Evolutionary conservation across 2,113 vertebrate genomes (phyloP), one percentile per base, ranked within the genome.

Genomic region (Neodon shergylaensis): DNA sequence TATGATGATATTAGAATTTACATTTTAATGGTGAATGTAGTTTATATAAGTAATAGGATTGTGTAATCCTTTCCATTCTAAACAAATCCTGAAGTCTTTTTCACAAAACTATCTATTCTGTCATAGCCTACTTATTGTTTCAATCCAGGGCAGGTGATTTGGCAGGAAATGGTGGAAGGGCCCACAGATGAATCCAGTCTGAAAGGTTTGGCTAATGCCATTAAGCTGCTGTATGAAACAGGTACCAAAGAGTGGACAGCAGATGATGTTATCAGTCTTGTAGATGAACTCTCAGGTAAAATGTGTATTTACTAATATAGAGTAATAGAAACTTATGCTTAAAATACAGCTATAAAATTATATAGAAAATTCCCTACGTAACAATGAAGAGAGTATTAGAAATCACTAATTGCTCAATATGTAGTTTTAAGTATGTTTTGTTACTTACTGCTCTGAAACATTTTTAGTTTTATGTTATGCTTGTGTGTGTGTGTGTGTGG

Each of bases 251-350:
- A 98, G 54, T 99, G 99, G 99, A 99, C 98, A 79, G 97, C 98
- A 85, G 98, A 98, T 94, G 99, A 99, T 28, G 97, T 99, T 65
- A 98, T 99, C 96, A 98, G 99, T 74, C 98, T 99, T 63, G 93
- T 99, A 94, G 99, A 99, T 93, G 99, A 99, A 97, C 98, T 99
- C 22, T 98, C 98, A 98, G 99, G 99, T 99, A 98, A 95, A 83
- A 68, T 73, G 47, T 33, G 22, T 70, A 52, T 78, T 92, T 91
- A 11, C 26, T 88, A 61, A 83, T 33, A 74, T 77, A 84, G 26
- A 91, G 47, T 85, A 88, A 86, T 85, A 90, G 21, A 95, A 95
- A 89, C 77, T 11, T 95, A 52, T 82, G 94, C 54, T 73, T 93
- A 78, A 31, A 93, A 68, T 96, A 58, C 7, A 77, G 6, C 76